Base-by-base conservation (phyloP, 2,888 invertebrate genomes). In the Erpobdella octoculata region DNA sequence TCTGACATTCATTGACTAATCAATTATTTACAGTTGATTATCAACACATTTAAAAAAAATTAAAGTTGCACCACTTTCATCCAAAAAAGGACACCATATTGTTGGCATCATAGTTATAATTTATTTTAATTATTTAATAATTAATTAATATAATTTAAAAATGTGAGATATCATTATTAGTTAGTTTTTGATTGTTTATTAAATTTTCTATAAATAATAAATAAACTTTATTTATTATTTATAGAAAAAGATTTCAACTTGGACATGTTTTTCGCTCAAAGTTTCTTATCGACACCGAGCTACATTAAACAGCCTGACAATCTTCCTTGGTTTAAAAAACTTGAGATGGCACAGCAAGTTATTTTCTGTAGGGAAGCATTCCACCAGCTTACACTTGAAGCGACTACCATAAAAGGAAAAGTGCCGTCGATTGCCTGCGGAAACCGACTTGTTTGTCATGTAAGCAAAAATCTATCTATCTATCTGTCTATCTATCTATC, bases 401-500 rank as follows among this genome's bases (percentile, higher is more conserved):
- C 96, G 0, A 93, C 95, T 5, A 93, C 93, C 80, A 84, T 93
- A 3, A 91, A 93, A 79, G 91, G 93, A 0, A 90, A 91, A 0
- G 93, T 95, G 80, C 95, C 95, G 0, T 95, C 95, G 79, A 91
- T 96, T 87, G 95, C 96, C 8, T 93, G 95, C 53, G 94, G 94
- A 64, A 95, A 95, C 84, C 93, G 95, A 84, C 95, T 96, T 75
- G 91, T 94, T 86, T 93, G 93, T 25, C 75, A 74, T 37, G 76
- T 76, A 59, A 72, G 75, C 15, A 38, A 9, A 21, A 65, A 59
- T n/a, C 8, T 59, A 21, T n/a, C 9, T n/a, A n/a, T n/a, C n/a
- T n/a, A n/a, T n/a, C n/a, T n/a, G n/a, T n/a, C n/a, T n/a, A n/a
- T n/a, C n/a, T n/a, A n/a, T n/a, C n/a, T n/a, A n/a, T n/a, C n/a